Conservation (phyloP, 64 coral and sea anemone species). For the Montipora capricornis region DNA sequence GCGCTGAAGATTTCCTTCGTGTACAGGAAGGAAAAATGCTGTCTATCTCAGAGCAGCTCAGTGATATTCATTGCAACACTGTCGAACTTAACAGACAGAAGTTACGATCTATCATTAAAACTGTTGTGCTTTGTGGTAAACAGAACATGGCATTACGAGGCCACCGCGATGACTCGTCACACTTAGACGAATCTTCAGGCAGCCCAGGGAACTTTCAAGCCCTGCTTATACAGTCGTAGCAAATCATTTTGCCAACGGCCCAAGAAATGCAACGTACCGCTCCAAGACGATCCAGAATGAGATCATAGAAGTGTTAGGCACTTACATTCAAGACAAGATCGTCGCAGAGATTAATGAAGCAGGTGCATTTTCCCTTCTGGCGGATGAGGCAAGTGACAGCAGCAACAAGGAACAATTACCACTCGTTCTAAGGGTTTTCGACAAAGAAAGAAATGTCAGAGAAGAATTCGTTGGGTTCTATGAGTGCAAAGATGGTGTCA, state of each 20-base stretch:
- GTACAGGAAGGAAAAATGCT: constrained; percentile 83
- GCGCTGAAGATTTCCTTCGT: constrained; percentile 77
- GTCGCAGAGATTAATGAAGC: constrained; percentile 74
- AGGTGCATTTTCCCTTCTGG: constrained; percentile 74
- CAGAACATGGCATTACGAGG: constrained; percentile 79
- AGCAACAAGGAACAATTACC: constrained; percentile 71
- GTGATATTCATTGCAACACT: constrained; percentile 77
- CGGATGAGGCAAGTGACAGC: constrained; percentile 79
- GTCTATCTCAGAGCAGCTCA: constrained; percentile 76
- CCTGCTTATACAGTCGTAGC: constrained; percentile 71
- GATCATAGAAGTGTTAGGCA: constrained; percentile 64
- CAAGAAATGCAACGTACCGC: constrained; percentile 71
- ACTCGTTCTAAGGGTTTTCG: constrained; percentile 55
- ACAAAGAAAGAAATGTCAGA: constrained; percentile 60
- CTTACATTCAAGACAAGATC: constrained; percentile 67
- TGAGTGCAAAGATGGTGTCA: constrained; percentile 25
- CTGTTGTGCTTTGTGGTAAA: constrained; percentile 86
- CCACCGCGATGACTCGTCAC: constrained; percentile 79
- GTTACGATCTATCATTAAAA: constrained; percentile 88
- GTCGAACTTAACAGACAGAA: constrained; percentile 70
- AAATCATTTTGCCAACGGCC: constrained; percentile 64
- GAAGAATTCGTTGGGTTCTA: constrained; percentile 58
- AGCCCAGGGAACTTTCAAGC: constrained; percentile 86
- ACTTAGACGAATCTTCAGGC: constrained; percentile 80
- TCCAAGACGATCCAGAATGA: constrained; percentile 80